Evolutionary conservation across 2,797 vertebrate genomes (phyloP), one percentile per base, ranked within the genome.

Genomic region (Notoglanidium macrostoma): DNA sequence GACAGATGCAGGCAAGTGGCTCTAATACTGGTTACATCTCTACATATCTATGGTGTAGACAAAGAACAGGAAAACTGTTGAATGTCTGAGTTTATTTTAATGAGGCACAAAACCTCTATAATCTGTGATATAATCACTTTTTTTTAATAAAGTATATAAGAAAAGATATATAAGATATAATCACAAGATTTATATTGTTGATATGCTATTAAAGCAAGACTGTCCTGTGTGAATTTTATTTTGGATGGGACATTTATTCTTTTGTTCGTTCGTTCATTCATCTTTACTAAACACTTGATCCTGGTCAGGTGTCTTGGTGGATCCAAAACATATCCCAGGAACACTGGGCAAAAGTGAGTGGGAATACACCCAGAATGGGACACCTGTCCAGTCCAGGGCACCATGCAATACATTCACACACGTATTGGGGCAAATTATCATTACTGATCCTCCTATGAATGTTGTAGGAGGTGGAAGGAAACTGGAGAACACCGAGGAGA

Each of bases 71-170:
- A 82, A 49, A 23, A 7, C 17, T 76, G 46, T 12, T 51, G 26
- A 44, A 11, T 44, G 32, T 65, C 15, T 19, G n/a, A 70, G 23
- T 44, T 32, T 32, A 19, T 86, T 70, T 70, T 54, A 68, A 51
- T 61, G 19, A 40, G 6, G 49, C 59, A n/a, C 44, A 35, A 73
- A 87, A 63, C 81, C 84, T 72, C 7, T n/a, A 84, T 79, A 85
- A 87, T 49, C 87, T 57, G 87, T 32, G 2, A 40, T 40, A 40
- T 4, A 40, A 40, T 40, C 40, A 40, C 40, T 3, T 40, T 40
- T 40, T 35, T 35, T 40, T 40, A 3, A 40, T 40, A 40, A 40
- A 40, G 40, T 40, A 40, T 40, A 40, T 40, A 40, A 40, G 40
- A 40, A 40, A 40, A 40, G 40, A 40, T 40, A 40, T 40, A 40